Conservation (phyloP, 1,140 invertebrate species). For the Zelostemma sp. region DNA sequence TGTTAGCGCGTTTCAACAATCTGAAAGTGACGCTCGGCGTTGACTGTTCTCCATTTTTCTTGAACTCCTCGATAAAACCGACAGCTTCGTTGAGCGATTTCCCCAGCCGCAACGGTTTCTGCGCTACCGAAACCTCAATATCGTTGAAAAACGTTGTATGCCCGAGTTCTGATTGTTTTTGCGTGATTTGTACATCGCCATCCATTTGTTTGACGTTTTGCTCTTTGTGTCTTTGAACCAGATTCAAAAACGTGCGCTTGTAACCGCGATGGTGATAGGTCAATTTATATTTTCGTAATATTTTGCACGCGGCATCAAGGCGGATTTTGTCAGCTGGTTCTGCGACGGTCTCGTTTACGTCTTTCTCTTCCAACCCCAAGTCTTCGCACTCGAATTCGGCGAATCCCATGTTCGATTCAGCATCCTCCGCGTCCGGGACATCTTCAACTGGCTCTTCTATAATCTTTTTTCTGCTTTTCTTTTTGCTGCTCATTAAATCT, state of each 20-base stretch:
- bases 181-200: not conserved
- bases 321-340: constrained; percentile 17
- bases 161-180: constrained; percentile 26
- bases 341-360: not conserved
- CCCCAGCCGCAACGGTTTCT: constrained; percentile 43
- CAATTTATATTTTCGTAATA: constrained; percentile 53
- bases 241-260: constrained; percentile 27
- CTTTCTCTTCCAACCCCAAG: not conserved
- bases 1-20: constrained; percentile 72
- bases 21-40: constrained; percentile 65
- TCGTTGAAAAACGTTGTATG: constrained; percentile 51
- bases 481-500: constrained; percentile 14
- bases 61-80: constrained; percentile 58
- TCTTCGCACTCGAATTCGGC: too few relatives aligned
- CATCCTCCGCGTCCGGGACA: not conserved
- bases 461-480: constrained; percentile 14
- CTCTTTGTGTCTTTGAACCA: not conserved
- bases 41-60: constrained; percentile 49
- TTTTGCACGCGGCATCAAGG: constrained; percentile 36
- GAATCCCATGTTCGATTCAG: not conserved
- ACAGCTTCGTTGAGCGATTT: constrained; percentile 45
- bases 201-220: not conserved
- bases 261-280: constrained; percentile 36
- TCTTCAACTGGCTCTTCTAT: constrained; percentile 17
- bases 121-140: constrained; percentile 52